Evolutionary conservation across 2,113 vertebrate species (phyloP), one percentile per base, ranked within the genome.

Genomic region (Apus apus): DNA sequence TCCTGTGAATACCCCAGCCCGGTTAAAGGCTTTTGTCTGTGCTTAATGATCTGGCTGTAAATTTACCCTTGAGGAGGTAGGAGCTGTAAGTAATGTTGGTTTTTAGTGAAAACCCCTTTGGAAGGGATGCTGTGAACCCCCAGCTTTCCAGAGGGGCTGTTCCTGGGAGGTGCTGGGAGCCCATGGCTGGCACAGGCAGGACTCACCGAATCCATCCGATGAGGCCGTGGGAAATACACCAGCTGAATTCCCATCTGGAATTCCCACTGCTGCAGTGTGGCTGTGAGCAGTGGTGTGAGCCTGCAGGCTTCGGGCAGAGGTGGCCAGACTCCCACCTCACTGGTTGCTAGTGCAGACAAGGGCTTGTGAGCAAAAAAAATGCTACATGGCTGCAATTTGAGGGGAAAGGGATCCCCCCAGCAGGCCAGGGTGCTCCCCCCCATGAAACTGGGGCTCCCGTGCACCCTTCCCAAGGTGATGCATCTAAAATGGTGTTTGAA

Each of bases 21-120:
- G 85, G 43, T 70, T 66, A 73, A 68, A 77, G 74, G 74, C 75
- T 77, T 85, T 87, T 93, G 70, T 88, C 90, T 77, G 70, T 54
- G 83, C 74, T 90, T 85, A 90, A 85, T 70, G 90, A 23, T 30
- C 74, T 60, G 90, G 70, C 83, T 70, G 83, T 30, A 45, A 30
- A 85, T 81, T 65, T 46, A 61, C 75, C 85, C 74, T n/a, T 5
- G 86, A 77, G 90, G 90, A 90, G 78, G 68, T 2, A 68, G 65
- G 62, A 64, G 92, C 79, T 68, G 86, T 94, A 94, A 92, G 81
- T 90, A 68, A 85, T 27, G 58, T n/a, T 61, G 46, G 3, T n/a
- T 70, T 83, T 48, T n/a, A 74, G 29, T n/a, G 51, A 60, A 61
- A 61, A 71, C 17, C 53, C 53, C 25, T 68, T 50, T 16, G 38